Percentiles rank a stretch among this genome's conserved stretches.
These are phyloP conservation scores for Bathynomus jamesi DNA, from an alignment of 1,140 invertebrate species.

Conservation along the genomic window DNA sequence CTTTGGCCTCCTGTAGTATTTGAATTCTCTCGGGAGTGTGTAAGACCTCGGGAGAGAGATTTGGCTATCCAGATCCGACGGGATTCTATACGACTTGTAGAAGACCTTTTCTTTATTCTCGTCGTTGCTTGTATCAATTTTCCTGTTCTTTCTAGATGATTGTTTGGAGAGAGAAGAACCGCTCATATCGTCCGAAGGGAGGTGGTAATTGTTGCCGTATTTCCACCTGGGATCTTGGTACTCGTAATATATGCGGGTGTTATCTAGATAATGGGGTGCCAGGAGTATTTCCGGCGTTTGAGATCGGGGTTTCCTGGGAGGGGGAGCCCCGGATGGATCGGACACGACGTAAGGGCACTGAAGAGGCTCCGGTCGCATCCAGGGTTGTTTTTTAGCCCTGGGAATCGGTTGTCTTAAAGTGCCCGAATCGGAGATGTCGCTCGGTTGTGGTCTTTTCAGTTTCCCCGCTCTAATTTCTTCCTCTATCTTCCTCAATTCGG, in stretches of 20 bases:
- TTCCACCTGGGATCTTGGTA: slow-evolving; percentile 40
- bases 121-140: slow-evolving; percentile 16
- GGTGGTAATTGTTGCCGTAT: slow-evolving; percentile 38
- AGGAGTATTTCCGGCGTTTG: slow-evolving; percentile 67
- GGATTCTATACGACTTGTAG: slow-evolving; percentile 51
- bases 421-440: slow-evolving; percentile 43
- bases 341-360: slow-evolving; percentile 24
- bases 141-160: slow-evolving; percentile 22
- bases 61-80: slow-evolving; percentile 65
- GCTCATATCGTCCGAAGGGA: slow-evolving; percentile 34
- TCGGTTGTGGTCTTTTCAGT: slow-evolving; percentile 50
- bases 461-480: slow-evolving; percentile 74
- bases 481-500: slow-evolving; percentile 61
- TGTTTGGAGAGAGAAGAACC: slow-evolving; percentile 27
- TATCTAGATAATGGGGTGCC: slow-evolving; percentile 59
- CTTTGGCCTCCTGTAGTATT: slow-evolving; percentile 60
- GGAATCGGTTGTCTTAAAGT: slow-evolving; percentile 45
- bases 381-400: slow-evolving; percentile 49
- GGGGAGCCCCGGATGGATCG: slow-evolving; percentile 39
- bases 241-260: slow-evolving; percentile 43
- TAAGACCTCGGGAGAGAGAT: slow-evolving; percentile 71
- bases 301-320: slow-evolving; percentile 45
- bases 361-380: slow-evolving; percentile 47
- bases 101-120: slow-evolving; percentile 41
- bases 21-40: slow-evolving; percentile 72